phyloP scores from a whole-genome alignment of 1,140 invertebrate species.

The Xylocopa sonorina region DNA sequence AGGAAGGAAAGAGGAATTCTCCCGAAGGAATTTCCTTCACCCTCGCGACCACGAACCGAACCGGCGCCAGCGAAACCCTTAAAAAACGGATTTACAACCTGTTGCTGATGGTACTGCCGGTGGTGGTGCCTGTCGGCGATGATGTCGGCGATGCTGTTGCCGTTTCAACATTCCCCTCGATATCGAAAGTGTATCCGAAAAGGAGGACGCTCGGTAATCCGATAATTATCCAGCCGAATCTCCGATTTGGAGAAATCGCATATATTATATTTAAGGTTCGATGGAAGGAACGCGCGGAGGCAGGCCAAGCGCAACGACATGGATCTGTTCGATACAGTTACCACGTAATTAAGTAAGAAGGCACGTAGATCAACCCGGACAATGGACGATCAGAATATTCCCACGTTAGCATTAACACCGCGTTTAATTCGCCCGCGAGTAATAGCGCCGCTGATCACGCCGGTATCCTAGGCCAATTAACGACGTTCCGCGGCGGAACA shows the following conservation, averaged over 20 bases:
- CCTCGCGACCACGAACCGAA: conserved; percentile 79
- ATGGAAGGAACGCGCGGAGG: background rate
- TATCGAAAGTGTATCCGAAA: conserved; percentile 82
- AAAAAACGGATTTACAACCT: conserved; percentile 83
- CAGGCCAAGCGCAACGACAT: background rate
- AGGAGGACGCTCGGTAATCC: too few relatives aligned
- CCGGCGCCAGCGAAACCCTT: conserved; percentile 74
- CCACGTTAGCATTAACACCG: conserved; percentile 63
- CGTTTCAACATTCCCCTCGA: conserved; percentile 83
- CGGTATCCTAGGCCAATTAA: conserved; percentile 59
- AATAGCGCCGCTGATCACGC: conserved; percentile 58
- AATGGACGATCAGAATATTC: conserved; percentile 57
- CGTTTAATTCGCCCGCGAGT: conserved; percentile 63
- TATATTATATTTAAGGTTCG: too few relatives aligned
- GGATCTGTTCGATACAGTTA: conserved; percentile 45
- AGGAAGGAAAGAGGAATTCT: conserved; percentile 63
- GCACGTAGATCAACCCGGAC: conserved; percentile 42
- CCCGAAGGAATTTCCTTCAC: conserved; percentile 79
- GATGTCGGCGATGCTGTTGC: too few relatives aligned
- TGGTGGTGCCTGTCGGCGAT: too few relatives aligned
- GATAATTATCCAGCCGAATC: background rate
- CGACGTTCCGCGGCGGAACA: conserved; percentile 48
- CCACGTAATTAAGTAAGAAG: conserved; percentile 38
- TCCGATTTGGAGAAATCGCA: background rate
- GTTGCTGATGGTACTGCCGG: too few relatives aligned